These are phyloP conservation scores for Larimichthys crocea DNA, from an alignment of 2,113 vertebrate genomes.

Conservation along the genomic window DNA sequence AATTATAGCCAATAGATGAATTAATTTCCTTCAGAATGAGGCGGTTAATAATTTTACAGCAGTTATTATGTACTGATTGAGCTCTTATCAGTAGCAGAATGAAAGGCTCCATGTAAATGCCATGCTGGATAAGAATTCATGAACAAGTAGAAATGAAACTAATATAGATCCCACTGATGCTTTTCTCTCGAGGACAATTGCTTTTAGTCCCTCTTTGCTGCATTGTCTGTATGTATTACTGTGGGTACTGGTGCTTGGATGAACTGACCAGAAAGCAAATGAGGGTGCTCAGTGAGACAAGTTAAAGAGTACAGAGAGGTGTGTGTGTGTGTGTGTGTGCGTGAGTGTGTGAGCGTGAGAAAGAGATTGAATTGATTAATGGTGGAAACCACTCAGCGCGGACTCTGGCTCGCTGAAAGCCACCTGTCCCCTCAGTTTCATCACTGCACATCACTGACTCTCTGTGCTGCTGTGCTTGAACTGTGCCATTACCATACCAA, in stretches of 20 bases:
- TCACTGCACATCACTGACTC: conserved; percentile 49
- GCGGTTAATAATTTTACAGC: not conserved
- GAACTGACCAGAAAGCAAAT: conserved; percentile 48
- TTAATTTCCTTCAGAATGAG: not conserved
- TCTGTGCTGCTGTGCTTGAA: not conserved
- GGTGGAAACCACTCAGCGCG: conserved; percentile 50
- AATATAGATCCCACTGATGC: conserved; percentile 6
- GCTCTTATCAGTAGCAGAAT: not conserved
- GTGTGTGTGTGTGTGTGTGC: conserved; percentile 19
- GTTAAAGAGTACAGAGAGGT: conserved; percentile 31
- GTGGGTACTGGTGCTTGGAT: conserved; percentile 12
- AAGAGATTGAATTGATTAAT: conserved; percentile 62
- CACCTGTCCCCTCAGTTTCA: conserved; percentile 40
- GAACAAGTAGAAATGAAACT: not conserved
- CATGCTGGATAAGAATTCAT: conserved; percentile 1
- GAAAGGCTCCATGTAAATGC: not conserved
- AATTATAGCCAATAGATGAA: not conserved
- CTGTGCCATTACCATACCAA: not conserved
- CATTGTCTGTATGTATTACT: conserved; percentile 41
- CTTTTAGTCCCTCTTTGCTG: conserved; percentile 12
- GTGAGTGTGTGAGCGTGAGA: not conserved
- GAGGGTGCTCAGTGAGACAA: conserved; percentile 36
- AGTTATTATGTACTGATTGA: not conserved
- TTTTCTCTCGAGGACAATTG: not conserved
- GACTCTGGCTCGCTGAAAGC: conserved; percentile 31